Conservation (phyloP, 2,888 invertebrate species). For the Nasonovia ribisnigri region DNA sequence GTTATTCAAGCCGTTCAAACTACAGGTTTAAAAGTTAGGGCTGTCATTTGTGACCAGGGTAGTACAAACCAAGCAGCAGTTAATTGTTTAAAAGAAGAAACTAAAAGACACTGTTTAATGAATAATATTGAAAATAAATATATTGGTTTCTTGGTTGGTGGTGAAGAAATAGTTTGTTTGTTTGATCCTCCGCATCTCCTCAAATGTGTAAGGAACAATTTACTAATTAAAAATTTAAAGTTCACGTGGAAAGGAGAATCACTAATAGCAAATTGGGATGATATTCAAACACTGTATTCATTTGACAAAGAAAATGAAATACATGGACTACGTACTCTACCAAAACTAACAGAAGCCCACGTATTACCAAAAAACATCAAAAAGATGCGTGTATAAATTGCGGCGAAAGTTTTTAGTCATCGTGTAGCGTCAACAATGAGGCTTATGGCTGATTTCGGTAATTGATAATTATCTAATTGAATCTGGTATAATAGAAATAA, state of each 20-base stretch:
- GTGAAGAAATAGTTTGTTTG: conserved; percentile 36
- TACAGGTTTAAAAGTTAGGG: conserved; percentile 40
- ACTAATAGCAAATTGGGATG: background rate
- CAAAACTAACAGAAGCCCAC: conserved; percentile 31
- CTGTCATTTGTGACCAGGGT: conserved; percentile 58
- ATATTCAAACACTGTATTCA: conserved; percentile 3
- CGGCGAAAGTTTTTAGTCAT: conserved; percentile 46
- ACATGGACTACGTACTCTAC: conserved; percentile 11
- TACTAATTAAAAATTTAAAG: background rate
- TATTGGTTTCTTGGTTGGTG: background rate
- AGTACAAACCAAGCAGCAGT: conserved; percentile 39
- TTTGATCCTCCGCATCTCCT: conserved; percentile 60
- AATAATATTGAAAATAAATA: background rate
- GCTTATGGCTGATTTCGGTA: conserved; percentile 17
- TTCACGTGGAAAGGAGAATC: background rate
- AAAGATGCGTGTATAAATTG: conserved; percentile 48
- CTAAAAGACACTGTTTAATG: background rate
- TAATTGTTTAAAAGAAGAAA: conserved; percentile 26
- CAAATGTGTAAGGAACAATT: conserved; percentile 56
- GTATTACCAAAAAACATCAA: conserved; percentile 21
- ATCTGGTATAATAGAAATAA: background rate
- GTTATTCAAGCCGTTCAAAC: conserved; percentile 32
- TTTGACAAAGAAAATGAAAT: conserved; percentile 12
- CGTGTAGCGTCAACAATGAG: conserved; percentile 43
- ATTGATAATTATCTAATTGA: background rate